phyloP scores from a whole-genome alignment of 1,140 invertebrate species.

The Phymorhynchus buccinoides region DNA sequence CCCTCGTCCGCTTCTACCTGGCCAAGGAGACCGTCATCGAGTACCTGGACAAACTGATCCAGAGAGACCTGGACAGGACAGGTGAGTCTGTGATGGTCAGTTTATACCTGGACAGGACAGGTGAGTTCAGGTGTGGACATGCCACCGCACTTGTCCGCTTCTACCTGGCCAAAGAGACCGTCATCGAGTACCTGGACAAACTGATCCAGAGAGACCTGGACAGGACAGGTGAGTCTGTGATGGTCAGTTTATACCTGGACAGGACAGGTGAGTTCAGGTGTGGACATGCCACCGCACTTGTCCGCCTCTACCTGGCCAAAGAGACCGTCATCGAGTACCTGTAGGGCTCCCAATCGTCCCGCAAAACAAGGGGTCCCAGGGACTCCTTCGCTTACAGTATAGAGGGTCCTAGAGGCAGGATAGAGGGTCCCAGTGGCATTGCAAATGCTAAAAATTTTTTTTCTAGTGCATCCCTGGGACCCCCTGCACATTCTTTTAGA shows the following conservation, averaged over 20 bases:
- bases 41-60: slow-evolving; percentile 49
- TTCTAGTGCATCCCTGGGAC: too few species aligned
- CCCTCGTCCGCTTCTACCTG: slow-evolving; percentile 55
- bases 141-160: not conserved
- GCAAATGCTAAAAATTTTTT: too few species aligned
- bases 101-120: not conserved
- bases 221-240: slow-evolving; percentile 44
- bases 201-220: slow-evolving; percentile 50
- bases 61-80: slow-evolving; percentile 51
- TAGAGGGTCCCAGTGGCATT: too few species aligned
- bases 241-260: not conserved
- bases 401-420: too few species aligned
- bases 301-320: too few species aligned
- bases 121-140: not conserved
- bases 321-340: too few species aligned
- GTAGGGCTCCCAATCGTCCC: too few species aligned
- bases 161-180: not conserved
- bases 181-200: not conserved
- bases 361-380: too few species aligned
- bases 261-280: not conserved
- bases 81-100: slow-evolving; percentile 25
- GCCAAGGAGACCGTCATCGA: slow-evolving; percentile 52
- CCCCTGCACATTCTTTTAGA: too few species aligned
- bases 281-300: too few species aligned
- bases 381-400: too few species aligned